Evolutionary conservation across 2,797 vertebrate species (phyloP), one percentile per base, ranked within the genome.

Genomic region (Gymnoscopelus braueri): DNA sequence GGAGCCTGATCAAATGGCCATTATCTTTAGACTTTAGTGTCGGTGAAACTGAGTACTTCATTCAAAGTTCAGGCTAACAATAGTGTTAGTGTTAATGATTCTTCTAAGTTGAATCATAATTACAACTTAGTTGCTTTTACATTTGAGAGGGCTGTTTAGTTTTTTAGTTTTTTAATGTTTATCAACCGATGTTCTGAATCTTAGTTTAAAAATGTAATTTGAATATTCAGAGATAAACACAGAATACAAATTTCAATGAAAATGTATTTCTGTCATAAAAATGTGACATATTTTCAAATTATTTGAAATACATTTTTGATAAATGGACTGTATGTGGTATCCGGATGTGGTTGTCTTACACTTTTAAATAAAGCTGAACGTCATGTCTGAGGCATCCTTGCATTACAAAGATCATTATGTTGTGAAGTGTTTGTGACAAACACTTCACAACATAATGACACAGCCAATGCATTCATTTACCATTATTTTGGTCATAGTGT

Each of bases 1-100:
- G 78, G 79, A 74, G 60, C 68, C 72, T 69, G 74, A 85, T 82
- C 76, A 88, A 80, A 80, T 71, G 62, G 23, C 65, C 60, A 79
- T 86, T 81, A 81, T 77, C 70, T 69, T 60, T 47, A 75, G 75
- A 75, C 23, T 15, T 53, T 14, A 53, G 8, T 14, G 5, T 53
- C 14, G 55, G 56, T 35, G 13, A 35, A 26, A 7, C 24, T 70
- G 63, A 67, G 24, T 10, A 44, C 39, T 44, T 65, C 53, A 77
- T 75, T 67, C 59, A 65, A 61, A 69, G 54, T 62, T 81, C n/a
- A 73, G 49, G 69, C 39, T 9, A 15, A 49, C n/a, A 11, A 60
- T 61, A 71, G 60, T 64, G 72, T 44, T 44, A 44, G 39, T 44
- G 39, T 44, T 44, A 44, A 44, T 73, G 77, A 65, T 61, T 49